A percentile compares a stretch with the other conserved stretches of the same genome.
phyloP scores from a whole-genome alignment of 2,113 vertebrate species.

The Otis tarda region DNA sequence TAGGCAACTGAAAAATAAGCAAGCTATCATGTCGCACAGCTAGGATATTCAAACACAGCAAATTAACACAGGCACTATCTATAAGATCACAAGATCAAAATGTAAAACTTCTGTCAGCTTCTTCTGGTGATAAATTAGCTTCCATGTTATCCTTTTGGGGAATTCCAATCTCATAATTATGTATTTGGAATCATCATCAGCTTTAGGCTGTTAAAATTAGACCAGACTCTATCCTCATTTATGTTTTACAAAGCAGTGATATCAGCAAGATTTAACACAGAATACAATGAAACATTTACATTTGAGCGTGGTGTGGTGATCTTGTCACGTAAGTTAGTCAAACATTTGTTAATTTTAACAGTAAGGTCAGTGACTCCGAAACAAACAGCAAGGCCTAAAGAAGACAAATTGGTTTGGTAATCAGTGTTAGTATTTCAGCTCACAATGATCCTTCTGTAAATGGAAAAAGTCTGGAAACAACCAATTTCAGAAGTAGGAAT shows the following conservation, averaged over 20 bases:
- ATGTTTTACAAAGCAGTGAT: not conserved
- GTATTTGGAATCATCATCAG: not conserved
- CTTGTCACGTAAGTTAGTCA: not conserved
- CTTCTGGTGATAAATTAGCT: not conserved
- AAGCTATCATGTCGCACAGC: not conserved
- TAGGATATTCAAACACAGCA: not conserved
- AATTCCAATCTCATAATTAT: not conserved
- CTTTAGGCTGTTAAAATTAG: not conserved
- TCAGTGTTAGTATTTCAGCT: not conserved
- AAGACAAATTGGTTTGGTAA: not conserved
- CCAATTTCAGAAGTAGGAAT: not conserved
- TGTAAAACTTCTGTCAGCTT: not conserved
- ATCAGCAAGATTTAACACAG: not conserved
- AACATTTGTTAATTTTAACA: not conserved
- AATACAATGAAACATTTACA: not conserved
- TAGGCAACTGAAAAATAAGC: not conserved
- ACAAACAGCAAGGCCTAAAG: not conserved
- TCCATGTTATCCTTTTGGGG: not conserved
- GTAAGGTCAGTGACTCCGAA: not conserved
- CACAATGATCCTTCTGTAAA: not conserved
- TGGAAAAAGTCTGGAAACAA: not conserved
- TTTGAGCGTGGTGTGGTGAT: not conserved
- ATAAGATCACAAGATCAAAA: not conserved
- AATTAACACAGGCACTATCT: not conserved
- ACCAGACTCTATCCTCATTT: not conserved